Evolutionary conservation across 2,888 invertebrate species (phyloP).

Genomic region (Tiphia femorata): DNA sequence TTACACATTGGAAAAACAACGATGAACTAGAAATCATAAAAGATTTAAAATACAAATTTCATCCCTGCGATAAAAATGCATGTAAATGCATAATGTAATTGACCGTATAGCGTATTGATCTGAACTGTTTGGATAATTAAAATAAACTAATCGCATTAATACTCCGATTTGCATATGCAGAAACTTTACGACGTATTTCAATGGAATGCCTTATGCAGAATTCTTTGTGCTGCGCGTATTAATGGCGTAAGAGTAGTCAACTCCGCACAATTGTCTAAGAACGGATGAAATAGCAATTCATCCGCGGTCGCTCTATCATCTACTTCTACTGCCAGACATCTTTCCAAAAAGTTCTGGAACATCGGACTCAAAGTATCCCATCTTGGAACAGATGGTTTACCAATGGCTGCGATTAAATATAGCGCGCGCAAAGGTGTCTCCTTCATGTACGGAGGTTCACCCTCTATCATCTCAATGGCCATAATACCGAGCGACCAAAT

Average conservation of each 20-base stretch:
- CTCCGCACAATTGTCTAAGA: slow-evolving; percentile 84
- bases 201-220: slow-evolving; percentile 75
- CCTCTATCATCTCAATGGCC: slow-evolving; percentile 98
- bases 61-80: too few species aligned
- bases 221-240: slow-evolving; percentile 91
- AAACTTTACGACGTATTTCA: too few species aligned
- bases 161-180: too few species aligned
- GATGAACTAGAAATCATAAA: too few species aligned
- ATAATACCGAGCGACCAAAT: slow-evolving; percentile 98
- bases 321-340: slow-evolving; percentile 89
- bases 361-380: slow-evolving; percentile 83
- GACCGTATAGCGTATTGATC: too few species aligned
- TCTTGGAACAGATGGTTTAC: slow-evolving; percentile 90
- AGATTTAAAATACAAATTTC: too few species aligned
- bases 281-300: slow-evolving; percentile 84
- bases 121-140: too few species aligned
- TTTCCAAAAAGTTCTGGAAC: slow-evolving; percentile 87
- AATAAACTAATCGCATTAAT: too few species aligned
- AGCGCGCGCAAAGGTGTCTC: slow-evolving; percentile 93
- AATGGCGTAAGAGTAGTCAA: slow-evolving; percentile 87
- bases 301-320: slow-evolving; percentile 82
- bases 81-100: too few species aligned
- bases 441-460: slow-evolving; percentile 96
- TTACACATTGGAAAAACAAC: too few species aligned
- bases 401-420: slow-evolving; percentile 95